These are phyloP conservation scores for Ctenopoma multispine DNA, from an alignment of 2,797 vertebrate species.

Conservation along the genomic window DNA sequence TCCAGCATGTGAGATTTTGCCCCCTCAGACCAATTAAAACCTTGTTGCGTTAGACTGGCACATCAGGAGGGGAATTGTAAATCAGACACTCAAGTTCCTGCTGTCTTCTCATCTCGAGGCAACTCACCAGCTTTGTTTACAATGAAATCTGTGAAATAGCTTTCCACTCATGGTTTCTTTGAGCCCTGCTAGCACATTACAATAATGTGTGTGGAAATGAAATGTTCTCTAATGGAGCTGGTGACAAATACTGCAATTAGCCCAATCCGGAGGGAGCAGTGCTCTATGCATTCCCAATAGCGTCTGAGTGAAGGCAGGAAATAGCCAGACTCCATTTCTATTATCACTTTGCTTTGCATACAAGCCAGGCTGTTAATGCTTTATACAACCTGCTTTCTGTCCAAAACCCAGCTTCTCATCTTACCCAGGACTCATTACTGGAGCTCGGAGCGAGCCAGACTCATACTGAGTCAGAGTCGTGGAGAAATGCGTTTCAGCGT, in stretches of 20 bases:
- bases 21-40: constrained; percentile 66
- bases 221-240: constrained; percentile 72
- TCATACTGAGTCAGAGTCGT: constrained; percentile 25
- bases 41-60: constrained; percentile 48
- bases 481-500: constrained; percentile 46
- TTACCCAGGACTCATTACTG: constrained; percentile 53
- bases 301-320: constrained; percentile 57
- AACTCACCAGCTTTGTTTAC: constrained; percentile 59
- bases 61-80: constrained; percentile 49
- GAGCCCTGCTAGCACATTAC: constrained; percentile 59
- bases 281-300: constrained; percentile 49
- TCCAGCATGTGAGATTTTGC: constrained; percentile 52
- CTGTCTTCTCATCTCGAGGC: constrained; percentile 47
- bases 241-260: constrained; percentile 80
- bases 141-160: constrained; percentile 40
- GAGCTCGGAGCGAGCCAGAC: constrained; percentile 36
- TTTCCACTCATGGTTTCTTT: constrained; percentile 50
- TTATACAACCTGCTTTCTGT: constrained; percentile 53
- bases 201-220: constrained; percentile 68
- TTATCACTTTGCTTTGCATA: constrained; percentile 61
- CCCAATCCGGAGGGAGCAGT: constrained; percentile 64
- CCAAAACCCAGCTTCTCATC: constrained; percentile 43
- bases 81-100: constrained; percentile 46
- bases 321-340: constrained; percentile 59
- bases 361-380: constrained; percentile 49